Evolutionary conservation across 1,140 invertebrate genomes (phyloP), one percentile per base, ranked within the genome.

Genomic region (Bacillus rossius): DNA sequence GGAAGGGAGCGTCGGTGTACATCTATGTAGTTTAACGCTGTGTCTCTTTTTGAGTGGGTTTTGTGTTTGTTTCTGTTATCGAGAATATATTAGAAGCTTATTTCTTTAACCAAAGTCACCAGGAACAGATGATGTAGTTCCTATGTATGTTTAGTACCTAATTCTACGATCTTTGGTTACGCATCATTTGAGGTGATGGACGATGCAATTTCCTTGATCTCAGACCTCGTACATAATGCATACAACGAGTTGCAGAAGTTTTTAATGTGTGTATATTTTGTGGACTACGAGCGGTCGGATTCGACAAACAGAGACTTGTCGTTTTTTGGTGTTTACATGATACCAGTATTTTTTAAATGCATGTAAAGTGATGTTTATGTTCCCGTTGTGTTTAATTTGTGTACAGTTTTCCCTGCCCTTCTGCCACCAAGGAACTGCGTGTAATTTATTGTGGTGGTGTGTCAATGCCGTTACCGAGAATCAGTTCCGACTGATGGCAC

Each of bases 141-240:
- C 55, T 49, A 57, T 50, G 34, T 43, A 40, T 47, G 43, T 48
- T 22, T 49, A 57, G 43, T 50, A 57, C 41, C n/a, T n/a, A n/a
- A n/a, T 50, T 40, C 34, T 40, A 17, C 22, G 54, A 45, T 25
- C 54, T 56, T 19, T 56, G 54, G 55, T 49, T 49, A 26, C 29
- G 34, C 25, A 57, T 45, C 23, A 45, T 34, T 49, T 49, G 40
- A 45, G 43, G 47, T 49, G 43, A 29, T 57, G 40, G 64, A 73
- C 71, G 61, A 66, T 63, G 67, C 71, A 70, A 66, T 75, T 74
- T 75, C 72, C 72, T 74, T 75, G 75, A 76, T 76, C 75, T 75
- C 75, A 76, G 69, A 72, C 71, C 69, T 74, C 68, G 68, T 74
- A 68, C 70, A 71, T 25, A 45, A 23, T 23, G 67, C 67, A 70